Percentiles rank a stretch among this genome's conserved stretches.
phyloP scores from a whole-genome alignment of 2,797 vertebrate species.

The Amblyopsis hoosieri region DNA sequence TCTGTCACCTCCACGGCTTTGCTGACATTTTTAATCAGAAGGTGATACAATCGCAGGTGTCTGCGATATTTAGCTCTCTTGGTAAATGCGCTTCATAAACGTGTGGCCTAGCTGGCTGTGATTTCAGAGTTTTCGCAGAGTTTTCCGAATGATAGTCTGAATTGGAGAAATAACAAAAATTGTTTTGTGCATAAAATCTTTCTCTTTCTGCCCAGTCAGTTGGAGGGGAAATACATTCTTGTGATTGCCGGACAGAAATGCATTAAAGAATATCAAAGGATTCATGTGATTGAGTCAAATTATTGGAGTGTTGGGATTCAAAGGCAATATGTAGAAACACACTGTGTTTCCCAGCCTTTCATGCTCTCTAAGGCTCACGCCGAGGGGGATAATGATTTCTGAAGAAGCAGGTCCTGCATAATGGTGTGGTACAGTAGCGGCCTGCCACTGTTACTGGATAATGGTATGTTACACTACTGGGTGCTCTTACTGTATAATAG shows the following conservation, averaged over 20 bases:
- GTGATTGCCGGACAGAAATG: slow-evolving; percentile 63
- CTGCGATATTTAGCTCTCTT: slow-evolving; percentile 68
- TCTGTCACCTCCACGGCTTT: slow-evolving; percentile 76
- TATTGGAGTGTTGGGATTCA: slow-evolving; percentile 71
- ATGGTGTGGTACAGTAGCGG: slow-evolving; percentile 20
- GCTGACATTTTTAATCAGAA: slow-evolving; percentile 80
- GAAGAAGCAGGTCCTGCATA: slow-evolving; percentile 41
- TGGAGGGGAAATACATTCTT: slow-evolving; percentile 45
- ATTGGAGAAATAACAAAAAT: slow-evolving; percentile 54
- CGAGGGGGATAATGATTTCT: slow-evolving; percentile 62
- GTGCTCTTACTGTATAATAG: no score
- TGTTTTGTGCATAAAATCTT: slow-evolving; percentile 56
- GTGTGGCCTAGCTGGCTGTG: slow-evolving; percentile 59
- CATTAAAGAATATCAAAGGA: slow-evolving; percentile 63
- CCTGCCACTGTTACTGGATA: no score
- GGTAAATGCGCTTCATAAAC: slow-evolving; percentile 61
- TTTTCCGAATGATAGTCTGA: slow-evolving; percentile 44
- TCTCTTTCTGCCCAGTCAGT: slow-evolving; percentile 49
- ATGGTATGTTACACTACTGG: no score
- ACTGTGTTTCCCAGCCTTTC: slow-evolving; percentile 62
- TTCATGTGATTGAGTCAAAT: slow-evolving; percentile 72
- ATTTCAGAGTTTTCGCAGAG: slow-evolving; percentile 58
- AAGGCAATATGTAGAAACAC: slow-evolving; percentile 69
- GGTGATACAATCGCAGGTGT: slow-evolving; percentile 69
- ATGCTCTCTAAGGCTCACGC: slow-evolving; percentile 69